These are phyloP conservation scores for Drosophila erecta DNA, from an alignment of 1,140 invertebrate genomes.

Conservation along the genomic window DNA sequence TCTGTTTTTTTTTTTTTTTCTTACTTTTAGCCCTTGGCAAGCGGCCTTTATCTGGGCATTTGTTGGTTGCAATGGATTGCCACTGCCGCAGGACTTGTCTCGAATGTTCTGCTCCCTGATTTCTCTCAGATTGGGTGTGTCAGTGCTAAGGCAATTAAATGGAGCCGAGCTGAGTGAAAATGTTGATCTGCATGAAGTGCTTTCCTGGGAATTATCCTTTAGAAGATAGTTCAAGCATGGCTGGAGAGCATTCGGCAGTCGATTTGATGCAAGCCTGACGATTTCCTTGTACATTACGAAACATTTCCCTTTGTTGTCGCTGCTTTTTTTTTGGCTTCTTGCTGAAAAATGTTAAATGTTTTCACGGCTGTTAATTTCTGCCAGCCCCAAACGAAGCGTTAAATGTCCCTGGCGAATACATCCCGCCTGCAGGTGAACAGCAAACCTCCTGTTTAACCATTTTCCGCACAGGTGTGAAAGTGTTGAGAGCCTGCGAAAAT, in stretches of 20 bases:
- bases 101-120: conserved; percentile 4
- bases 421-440: background rate
- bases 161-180: background rate
- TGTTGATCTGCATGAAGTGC: conserved; percentile 19
- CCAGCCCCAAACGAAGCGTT: conserved; percentile 69
- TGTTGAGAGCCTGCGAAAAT: conserved; percentile 70
- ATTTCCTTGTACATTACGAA: conserved; percentile 18
- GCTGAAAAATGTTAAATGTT: conserved; percentile 66
- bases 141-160: conserved; percentile 33
- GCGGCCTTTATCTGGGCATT: conserved; percentile 24
- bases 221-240: background rate
- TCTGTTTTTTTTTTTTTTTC: conserved; percentile 3
- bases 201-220: conserved; percentile 1
- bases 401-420: conserved; percentile 58
- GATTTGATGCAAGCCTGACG: background rate
- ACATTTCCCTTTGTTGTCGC: conserved; percentile 28
- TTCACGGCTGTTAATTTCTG: conserved; percentile 79
- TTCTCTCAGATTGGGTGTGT: background rate
- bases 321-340: conserved; percentile 26
- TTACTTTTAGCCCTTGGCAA: conserved; percentile 20
- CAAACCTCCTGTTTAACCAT: conserved; percentile 20
- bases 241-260: conserved; percentile 30
- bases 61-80: conserved; percentile 30
- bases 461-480: conserved; percentile 68
- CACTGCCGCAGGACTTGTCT: conserved; percentile 20